Conservation (phyloP, 2,797 vertebrate species). For the Pipistrellus nathusii region DNA sequence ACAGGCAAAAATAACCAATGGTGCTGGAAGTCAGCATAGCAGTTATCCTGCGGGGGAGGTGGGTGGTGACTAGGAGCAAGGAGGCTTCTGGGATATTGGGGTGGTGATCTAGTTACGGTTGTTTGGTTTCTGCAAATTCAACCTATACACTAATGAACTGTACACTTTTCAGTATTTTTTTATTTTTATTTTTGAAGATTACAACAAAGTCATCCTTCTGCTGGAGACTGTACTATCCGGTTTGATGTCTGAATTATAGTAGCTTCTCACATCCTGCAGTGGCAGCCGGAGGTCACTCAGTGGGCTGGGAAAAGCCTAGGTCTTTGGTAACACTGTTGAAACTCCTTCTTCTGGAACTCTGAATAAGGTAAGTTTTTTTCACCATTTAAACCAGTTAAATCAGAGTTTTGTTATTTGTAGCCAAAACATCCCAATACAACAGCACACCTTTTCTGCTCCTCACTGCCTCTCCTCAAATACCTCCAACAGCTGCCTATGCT, state of each 20-base stretch:
- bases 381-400: background rate
- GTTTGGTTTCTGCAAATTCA: slow-evolving; percentile 17
- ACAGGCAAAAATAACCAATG: background rate
- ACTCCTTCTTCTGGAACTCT: background rate
- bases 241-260: background rate
- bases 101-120: background rate
- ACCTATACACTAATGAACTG: background rate
- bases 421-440: background rate
- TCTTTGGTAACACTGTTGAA: background rate
- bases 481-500: background rate
- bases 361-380: background rate
- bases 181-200: background rate
- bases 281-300: background rate
- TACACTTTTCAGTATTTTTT: background rate
- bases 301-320: background rate
- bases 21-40: background rate
- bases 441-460: background rate
- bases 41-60: background rate
- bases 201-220: background rate
- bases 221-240: background rate
- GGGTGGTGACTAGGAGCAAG: background rate
- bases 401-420: background rate
- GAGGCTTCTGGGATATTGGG: background rate
- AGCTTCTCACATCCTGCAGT: background rate
- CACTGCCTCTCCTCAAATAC: background rate